Percentiles rank a stretch among this genome's conserved stretches.
Conservation (phyloP, 2,888 invertebrate genomes). For the Habrosyne pyritoides region DNA sequence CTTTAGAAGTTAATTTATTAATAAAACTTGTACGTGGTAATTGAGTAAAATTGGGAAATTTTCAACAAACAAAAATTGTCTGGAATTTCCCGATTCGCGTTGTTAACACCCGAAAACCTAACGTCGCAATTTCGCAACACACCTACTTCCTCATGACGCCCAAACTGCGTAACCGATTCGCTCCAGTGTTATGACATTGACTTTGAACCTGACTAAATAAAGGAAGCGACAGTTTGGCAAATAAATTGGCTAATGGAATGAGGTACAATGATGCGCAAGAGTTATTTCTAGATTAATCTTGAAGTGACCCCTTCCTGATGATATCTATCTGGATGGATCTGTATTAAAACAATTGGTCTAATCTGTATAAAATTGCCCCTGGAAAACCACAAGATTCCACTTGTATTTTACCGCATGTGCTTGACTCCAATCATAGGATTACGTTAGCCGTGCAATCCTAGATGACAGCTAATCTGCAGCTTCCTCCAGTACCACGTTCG, state of each 20-base stretch:
- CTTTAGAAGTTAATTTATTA: too few species aligned
- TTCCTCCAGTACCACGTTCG: constrained; percentile 10
- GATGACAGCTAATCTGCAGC: background rate
- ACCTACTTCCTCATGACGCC: constrained; percentile 16
- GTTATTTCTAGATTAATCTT: background rate
- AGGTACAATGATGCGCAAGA: background rate
- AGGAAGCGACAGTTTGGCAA: constrained; percentile 36
- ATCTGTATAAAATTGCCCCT: background rate
- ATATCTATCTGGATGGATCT: too few species aligned
- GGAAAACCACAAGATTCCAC: background rate
- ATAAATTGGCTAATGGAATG: constrained; percentile 44
- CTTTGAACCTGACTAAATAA: constrained; percentile 48
- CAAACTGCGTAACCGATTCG: constrained; percentile 7
- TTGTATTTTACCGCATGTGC: background rate
- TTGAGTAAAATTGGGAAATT: too few species aligned
- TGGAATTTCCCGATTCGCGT: background rate
- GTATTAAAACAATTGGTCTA: too few species aligned
- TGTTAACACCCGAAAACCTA: background rate
- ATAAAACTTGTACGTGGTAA: too few species aligned
- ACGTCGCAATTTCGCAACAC: background rate
- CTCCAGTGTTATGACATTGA: constrained; percentile 46
- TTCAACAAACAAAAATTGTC: too few species aligned
- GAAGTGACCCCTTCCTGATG: too few species aligned
- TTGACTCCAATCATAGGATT: background rate
- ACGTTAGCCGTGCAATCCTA: background rate